Conservation (phyloP, 1,140 invertebrate genomes). For the Drosophila leontia region DNA sequence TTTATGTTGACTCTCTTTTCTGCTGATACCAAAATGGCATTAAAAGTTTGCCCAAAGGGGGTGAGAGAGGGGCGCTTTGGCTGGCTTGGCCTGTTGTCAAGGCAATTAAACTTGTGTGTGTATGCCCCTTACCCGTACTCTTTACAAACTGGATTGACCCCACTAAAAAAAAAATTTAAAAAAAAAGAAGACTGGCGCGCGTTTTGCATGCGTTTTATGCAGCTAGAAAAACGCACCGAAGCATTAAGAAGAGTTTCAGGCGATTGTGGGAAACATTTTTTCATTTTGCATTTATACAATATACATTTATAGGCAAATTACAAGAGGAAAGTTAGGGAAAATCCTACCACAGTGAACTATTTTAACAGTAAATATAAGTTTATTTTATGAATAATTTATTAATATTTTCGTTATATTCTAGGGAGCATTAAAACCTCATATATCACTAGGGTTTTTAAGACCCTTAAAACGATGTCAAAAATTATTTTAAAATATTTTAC, state of each 20-base stretch:
- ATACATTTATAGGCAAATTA: conserved; percentile 49
- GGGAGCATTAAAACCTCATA: too few species aligned
- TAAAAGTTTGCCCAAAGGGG: conserved; percentile 37
- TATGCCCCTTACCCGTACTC: background rate
- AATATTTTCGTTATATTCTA: background rate
- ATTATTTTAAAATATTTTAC: too few species aligned
- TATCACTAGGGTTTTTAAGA: too few species aligned
- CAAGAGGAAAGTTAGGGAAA: conserved; percentile 6
- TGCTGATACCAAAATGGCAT: conserved; percentile 50
- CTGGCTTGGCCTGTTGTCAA: conserved; percentile 25
- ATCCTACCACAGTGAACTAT: background rate
- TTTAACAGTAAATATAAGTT: background rate
- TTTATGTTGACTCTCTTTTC: conserved; percentile 48
- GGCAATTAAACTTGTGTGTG: conserved; percentile 59
- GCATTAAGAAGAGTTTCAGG: conserved; percentile 56
- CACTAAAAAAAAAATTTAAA: background rate
- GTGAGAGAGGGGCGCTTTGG: background rate
- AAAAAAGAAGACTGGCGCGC: conserved; percentile 4
- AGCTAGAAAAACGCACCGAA: conserved; percentile 63
- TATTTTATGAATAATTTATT: background rate
- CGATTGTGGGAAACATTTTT: conserved; percentile 43
- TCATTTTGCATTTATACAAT: conserved; percentile 62
- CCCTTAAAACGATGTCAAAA: too few species aligned
- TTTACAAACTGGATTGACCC: conserved; percentile 40
- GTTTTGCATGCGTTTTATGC: conserved; percentile 47